Percentiles rank a stretch among this genome's conserved stretches.
phyloP scores from a whole-genome alignment of 92 coral and sea anemone genomes.

The Pocillopora meandrina region DNA sequence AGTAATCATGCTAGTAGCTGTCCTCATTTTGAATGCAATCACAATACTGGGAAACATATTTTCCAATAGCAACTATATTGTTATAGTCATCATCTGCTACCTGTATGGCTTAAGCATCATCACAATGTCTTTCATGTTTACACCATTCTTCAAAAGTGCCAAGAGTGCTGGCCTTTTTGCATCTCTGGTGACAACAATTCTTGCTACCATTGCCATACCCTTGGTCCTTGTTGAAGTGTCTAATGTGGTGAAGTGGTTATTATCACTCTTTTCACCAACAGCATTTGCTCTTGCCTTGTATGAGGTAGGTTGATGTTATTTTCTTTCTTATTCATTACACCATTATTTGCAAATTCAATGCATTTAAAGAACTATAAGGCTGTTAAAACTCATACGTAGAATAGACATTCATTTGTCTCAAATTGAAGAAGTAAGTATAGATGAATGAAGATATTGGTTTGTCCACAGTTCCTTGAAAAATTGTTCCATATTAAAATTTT shows the following conservation, averaged over 20 bases:
- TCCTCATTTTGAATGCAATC: conserved; percentile 66
- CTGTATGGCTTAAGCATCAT: conserved; percentile 76
- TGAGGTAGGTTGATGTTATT: conserved; percentile 42
- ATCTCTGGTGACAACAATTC: conserved; percentile 44
- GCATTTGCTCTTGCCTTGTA: conserved; percentile 74
- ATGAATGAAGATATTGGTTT: too few species aligned
- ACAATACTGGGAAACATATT: conserved; percentile 66
- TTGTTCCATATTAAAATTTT: background rate
- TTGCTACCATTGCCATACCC: conserved; percentile 75
- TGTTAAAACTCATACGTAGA: too few species aligned
- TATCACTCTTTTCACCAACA: conserved; percentile 82
- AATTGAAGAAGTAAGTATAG: too few species aligned
- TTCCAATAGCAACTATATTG: conserved; percentile 65
- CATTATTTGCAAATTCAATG: too few species aligned
- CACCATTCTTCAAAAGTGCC: conserved; percentile 84
- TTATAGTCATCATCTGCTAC: conserved; percentile 72
- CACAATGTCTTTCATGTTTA: conserved; percentile 66
- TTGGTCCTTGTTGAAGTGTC: conserved; percentile 57
- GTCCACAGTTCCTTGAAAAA: too few species aligned
- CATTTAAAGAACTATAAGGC: too few species aligned
- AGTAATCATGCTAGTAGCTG: conserved; percentile 62
- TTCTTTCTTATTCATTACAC: too few species aligned
- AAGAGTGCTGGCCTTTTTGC: conserved; percentile 80
- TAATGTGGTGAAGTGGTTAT: conserved; percentile 62
- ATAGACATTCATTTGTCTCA: too few species aligned